Evolutionary conservation across 2,797 vertebrate species (phyloP).

Genomic region (Basileuterus tristriatus): DNA sequence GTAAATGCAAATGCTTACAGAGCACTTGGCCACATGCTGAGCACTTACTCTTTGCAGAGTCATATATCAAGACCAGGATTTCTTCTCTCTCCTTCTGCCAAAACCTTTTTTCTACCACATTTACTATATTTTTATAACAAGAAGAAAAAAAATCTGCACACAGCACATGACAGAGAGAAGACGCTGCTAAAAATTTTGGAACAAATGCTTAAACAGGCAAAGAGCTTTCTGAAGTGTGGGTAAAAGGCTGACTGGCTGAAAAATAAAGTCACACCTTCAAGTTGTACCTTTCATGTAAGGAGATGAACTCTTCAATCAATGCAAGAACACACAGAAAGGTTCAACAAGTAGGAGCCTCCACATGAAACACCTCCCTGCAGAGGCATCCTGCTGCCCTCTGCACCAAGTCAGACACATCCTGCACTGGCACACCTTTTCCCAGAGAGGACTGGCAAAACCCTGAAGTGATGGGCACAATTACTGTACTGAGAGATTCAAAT

Average conservation of each 20-base stretch:
- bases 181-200: background rate
- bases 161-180: background rate
- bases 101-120: background rate
- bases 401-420: background rate
- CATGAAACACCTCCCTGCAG: background rate
- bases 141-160: background rate
- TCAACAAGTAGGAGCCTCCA: background rate
- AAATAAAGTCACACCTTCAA: background rate
- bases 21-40: background rate
- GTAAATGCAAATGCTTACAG: background rate
- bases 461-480: background rate
- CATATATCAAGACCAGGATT: background rate
- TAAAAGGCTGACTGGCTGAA: background rate
- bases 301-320: background rate
- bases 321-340: background rate
- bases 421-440: background rate
- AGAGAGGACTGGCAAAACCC: background rate
- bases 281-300: background rate
- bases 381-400: background rate
- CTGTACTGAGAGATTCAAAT: background rate
- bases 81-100: background rate
- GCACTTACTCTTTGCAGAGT: background rate
- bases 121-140: background rate
- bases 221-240: background rate
- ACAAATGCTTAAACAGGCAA: background rate